Evolutionary conservation across 2,888 invertebrate genomes (phyloP).

Genomic region (Leucophenga maculata): DNA sequence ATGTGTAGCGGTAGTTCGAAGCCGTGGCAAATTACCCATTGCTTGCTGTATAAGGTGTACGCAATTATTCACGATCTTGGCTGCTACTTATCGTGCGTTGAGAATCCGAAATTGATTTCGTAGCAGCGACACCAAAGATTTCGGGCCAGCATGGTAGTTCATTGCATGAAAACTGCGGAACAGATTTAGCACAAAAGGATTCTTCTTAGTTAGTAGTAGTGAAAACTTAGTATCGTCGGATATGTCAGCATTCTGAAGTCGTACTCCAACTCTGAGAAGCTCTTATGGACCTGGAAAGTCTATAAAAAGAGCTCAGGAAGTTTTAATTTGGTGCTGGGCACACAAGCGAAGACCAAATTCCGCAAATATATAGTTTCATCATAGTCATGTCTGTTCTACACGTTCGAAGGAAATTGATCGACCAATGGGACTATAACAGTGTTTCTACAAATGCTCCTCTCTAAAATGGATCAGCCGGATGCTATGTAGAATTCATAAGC

Average conservation of each 20-base stretch:
- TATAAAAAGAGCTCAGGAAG: background rate
- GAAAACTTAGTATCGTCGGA: conserved; percentile 3
- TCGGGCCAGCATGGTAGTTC: conserved; percentile 29
- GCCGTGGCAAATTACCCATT: too few species aligned
- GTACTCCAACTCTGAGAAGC: conserved; percentile 17
- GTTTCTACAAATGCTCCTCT: conserved; percentile 1
- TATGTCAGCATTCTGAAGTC: conserved; percentile 24
- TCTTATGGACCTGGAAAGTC: background rate
- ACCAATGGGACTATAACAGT: conserved; percentile 25
- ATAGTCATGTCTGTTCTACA: background rate
- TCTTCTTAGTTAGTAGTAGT: background rate
- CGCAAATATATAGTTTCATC: conserved; percentile 50
- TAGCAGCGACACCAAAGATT: too few species aligned
- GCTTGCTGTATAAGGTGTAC: too few species aligned
- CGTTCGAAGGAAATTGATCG: too few species aligned
- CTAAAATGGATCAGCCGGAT: background rate
- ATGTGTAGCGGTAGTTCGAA: too few species aligned
- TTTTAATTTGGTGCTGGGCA: conserved; percentile 33
- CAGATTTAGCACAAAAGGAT: too few species aligned
- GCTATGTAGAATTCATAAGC: background rate
- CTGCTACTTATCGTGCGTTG: conserved; percentile 17
- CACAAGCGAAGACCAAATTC: too few species aligned
- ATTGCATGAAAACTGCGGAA: too few species aligned
- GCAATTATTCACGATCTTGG: too few species aligned
- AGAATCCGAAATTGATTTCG: conserved; percentile 24